Base-by-base conservation (phyloP, 2,797 vertebrate species). In the Tarsius wallacei region DNA sequence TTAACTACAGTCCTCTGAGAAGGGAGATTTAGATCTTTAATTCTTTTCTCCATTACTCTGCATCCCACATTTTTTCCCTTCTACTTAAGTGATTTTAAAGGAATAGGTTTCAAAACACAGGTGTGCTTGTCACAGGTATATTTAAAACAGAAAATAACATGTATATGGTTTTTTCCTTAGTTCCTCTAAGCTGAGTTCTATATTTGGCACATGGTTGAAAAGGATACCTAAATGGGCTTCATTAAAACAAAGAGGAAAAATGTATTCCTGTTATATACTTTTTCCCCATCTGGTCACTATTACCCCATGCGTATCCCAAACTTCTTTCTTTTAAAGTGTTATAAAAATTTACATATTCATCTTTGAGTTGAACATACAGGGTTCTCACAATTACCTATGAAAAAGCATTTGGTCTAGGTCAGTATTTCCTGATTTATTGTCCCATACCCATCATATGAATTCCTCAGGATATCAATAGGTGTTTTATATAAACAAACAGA, bases 121-220 rank as follows among this genome's bases (percentile, higher is more conserved):
- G 51, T 91, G 68, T 31, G 42, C 12, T 82, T 97, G 16, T 78
- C 76, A 74, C 19, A 71, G 33, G 36, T 73, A 70, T 85, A 87
- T 82, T 96, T 88, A 94, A 95, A 94, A 74, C n/a, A 94, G 42
- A 71, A 91, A 66, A 94, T 13, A 19, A 82, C 85, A 64, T 57
- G 55, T 12, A 66, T 8, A 57, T 59, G 47, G 74, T 1, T 87
- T 96, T 93, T 89, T 73, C 63, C 82, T 63, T 10, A 86, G 17
- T 4, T 73, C 6, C 36, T 86, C 47, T 61, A 70, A 87, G n/a
- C 57, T 64, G 19, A 88, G 42, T 36, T 97, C 42, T 95, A 57
- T 88, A 71, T 85, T 90, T 90, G 55, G 59, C 21, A 74, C 33
- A 63, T 11, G 2, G 47, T 47, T 96, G 1, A 61, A 84, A 92